Evolutionary conservation across 2,113 vertebrate genomes (phyloP), one percentile per base, ranked within the genome.

Genomic region (Hemicordylus capensis): DNA sequence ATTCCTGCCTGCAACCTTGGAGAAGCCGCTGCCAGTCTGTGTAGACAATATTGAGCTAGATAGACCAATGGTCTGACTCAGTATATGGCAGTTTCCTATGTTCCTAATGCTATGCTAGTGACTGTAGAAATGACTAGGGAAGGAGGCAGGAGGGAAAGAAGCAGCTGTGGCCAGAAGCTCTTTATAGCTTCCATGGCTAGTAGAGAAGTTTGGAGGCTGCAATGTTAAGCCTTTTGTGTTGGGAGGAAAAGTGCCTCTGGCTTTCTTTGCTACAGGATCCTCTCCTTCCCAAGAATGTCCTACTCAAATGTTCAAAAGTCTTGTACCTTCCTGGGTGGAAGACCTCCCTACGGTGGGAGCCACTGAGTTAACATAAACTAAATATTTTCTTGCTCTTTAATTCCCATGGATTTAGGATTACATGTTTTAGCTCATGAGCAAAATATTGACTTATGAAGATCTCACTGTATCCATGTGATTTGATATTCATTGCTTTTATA

Each of bases 381-480:
- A 84, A 76, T 46, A 66, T 54, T 28, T 44, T 58, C 22, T 76
- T 66, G 31, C 48, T 69, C 37, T 84, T 84, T 76, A 84, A 77
- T 66, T 20, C 63, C 51, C 37, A 26, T 58, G 39, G 48, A 83
- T 66, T 83, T 87, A 56, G 48, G 67, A 79, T 44, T 73, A 74
- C 73, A 73, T 64, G n/a, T 79, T 66, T 83, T 19, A 70, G 31
- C 56, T 39, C n/a, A 2, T 3, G 6, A n/a, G n/a, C 51, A 76
- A 75, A 7, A 51, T 51, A 54, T 39, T 83, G 26, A 26, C 26
- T 42, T 54, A 72, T 78, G 51, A 61, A 78, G n/a, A 83, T 46
- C 20, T 46, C 20, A 39, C 22, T 10, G 46, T 73, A 66, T 42
- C 56, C 14, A 31, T 39, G 48, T 69, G 26, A 69, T 83, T 76